phyloP scores from a whole-genome alignment of 2,113 vertebrate species.

The Sylvia atricapilla region DNA sequence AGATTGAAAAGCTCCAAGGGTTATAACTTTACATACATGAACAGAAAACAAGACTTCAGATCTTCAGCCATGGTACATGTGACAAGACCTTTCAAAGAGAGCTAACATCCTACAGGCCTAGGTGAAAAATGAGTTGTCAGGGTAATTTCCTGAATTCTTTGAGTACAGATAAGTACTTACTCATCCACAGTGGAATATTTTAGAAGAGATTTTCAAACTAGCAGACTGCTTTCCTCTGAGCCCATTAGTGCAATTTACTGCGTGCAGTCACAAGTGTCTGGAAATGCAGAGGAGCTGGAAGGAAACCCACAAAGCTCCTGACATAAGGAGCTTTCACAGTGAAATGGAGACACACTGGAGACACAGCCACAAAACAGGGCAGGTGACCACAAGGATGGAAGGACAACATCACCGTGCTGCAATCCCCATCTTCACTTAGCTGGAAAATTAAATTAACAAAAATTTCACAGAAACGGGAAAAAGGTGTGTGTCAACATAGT shows the following conservation, averaged over 20 bases:
- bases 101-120: neutral
- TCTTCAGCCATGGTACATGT: neutral
- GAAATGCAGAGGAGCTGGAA: neutral
- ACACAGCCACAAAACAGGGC: neutral
- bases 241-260: neutral
- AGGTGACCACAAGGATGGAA: neutral
- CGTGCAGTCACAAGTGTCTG: neutral
- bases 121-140: neutral
- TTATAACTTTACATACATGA: neutral
- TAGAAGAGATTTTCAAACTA: neutral
- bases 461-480: neutral
- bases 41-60: neutral
- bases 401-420: neutral
- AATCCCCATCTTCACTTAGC: neutral
- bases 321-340: neutral
- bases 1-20: neutral
- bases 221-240: neutral
- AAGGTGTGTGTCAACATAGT: neutral
- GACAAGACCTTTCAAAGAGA: neutral
- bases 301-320: conserved; percentile 6
- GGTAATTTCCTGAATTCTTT: neutral
- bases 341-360: neutral
- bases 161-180: neutral
- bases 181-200: neutral
- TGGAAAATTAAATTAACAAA: neutral